Base-by-base conservation (phyloP, 2,113 vertebrate species). In the Balaenoptera acutorostrata region DNA sequence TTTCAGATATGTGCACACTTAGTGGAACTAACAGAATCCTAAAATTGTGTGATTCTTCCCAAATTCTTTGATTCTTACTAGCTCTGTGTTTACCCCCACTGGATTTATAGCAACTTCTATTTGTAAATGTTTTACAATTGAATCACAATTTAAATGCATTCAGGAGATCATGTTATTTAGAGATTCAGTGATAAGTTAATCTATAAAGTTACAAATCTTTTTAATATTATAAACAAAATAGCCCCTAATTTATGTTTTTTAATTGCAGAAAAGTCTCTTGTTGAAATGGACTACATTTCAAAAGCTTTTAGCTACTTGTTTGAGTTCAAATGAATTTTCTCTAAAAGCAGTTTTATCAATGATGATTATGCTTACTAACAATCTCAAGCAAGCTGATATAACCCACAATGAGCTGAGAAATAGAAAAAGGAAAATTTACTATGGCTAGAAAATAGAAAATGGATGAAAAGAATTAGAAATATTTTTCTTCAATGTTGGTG, bases 131-230 rank as follows among this genome's bases (percentile, higher is more conserved):
- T 89, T 69, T 92, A 49, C 20, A 88, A 66, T 29, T 15, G 18
- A 97, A 86, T 96, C 92, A 85, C 72, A 92, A n/a, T 96, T 71
- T 77, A 97, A 94, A 88, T 72, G 52, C 55, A 71, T 27, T 95
- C 55, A 66, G 49, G 63, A 87, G 36, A 72, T 72, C 20, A 12
- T 68, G 59, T 92, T 78, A 91, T 88, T 95, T 94, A 88, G n/a
- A 55, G 31, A 92, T 63, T 71, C n/a, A 5, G 61, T n/a, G 55
- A 93, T 63, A 86, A 81, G 81, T 87, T 86, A 68, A 55, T 69
- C 78, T 23, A 6, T 33, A 17, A 93, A 82, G 74, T 59, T 89
- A 61, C 23, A 90, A 64, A 59, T 77, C 15, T 90, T 94, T 91
- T 95, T 90, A 29, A 71, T 81, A 33, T 89, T 83, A 59, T 86